phyloP scores from a whole-genome alignment of 2,113 vertebrate genomes.

The Oryzias curvinotus region DNA sequence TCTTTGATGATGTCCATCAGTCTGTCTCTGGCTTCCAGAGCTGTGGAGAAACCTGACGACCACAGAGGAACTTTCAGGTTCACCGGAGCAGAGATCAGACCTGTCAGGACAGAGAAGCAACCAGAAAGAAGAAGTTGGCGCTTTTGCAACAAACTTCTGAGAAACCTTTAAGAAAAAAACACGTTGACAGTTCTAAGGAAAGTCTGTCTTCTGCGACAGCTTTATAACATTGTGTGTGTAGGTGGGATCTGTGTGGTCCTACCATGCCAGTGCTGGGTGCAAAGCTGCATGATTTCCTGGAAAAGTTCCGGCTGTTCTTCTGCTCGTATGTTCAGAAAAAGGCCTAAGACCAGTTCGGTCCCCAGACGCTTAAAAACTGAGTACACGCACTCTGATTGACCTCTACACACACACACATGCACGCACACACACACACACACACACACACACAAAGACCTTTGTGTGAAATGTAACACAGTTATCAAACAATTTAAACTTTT shows the following conservation, averaged over 20 bases:
- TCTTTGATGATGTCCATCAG: constrained; percentile 70
- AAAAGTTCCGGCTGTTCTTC: constrained; percentile 65
- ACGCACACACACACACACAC: constrained; percentile 2
- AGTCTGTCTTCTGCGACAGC: no score
- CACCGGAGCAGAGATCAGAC: constrained; percentile 72
- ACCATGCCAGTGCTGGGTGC: constrained; percentile 75
- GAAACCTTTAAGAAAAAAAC: not conserved
- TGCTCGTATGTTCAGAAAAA: constrained; percentile 66
- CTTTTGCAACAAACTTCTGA: constrained; percentile 17
- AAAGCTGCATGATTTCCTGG: constrained; percentile 64
- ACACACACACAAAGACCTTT: not conserved
- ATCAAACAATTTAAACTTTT: no score
- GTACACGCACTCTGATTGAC: constrained; percentile 56
- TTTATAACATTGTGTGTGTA: no score
- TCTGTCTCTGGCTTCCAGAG: constrained; percentile 67
- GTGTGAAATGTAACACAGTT: not conserved
- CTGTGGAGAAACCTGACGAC: constrained; percentile 67
- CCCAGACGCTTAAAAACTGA: constrained; percentile 62
- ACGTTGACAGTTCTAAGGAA: not conserved
- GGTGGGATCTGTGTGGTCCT: not conserved
- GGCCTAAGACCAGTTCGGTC: constrained; percentile 68
- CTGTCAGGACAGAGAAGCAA: constrained; percentile 21
- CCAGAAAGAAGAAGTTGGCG: constrained; percentile 13
- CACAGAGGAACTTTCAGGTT: constrained; percentile 69
- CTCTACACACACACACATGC: constrained; percentile 30